Evolutionary conservation across 2,113 vertebrate species (phyloP), one percentile per base, ranked within the genome.

Genomic region (Rhinolophus sinicus): DNA sequence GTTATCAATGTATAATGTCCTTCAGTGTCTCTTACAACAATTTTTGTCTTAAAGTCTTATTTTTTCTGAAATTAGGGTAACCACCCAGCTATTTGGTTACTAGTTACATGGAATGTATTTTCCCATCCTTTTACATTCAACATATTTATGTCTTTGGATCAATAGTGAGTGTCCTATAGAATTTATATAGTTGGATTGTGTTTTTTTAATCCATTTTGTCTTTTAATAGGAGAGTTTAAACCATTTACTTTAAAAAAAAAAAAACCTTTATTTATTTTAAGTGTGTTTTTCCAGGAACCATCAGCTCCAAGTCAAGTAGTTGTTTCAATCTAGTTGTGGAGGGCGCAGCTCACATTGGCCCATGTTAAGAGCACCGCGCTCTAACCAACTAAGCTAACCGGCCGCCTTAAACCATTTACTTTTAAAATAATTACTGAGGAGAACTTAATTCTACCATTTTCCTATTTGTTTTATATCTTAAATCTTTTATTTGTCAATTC

Each of bases 1-100:
- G 8, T 58, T 80, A 80, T 26, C 52, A 80, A 26, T 26, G 52
- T 80, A 35, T 26, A 16, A 56, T 38, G 76, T 80, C 52, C n/a
- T 13, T 73, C 19, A 33, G 6, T 83, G 33, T 87, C 40, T 89
- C 87, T 60, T 87, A 33, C 14, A 75, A 88, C 33, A 22, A 78
- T 56, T 78, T 35, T 52, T 64, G 58, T 89, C 33, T 35, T 76
- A 35, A 47, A 13, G 56, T 76, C 33, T 90, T 78, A 15, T 54
- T 54, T 65, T 65, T 65, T 65, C 30, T 83, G 60, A 78, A 78
- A 67, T 30, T 89, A 38, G 26, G n/a, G 26, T 54, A 90, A 73
- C 7, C 18, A 77, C 72, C 44, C 2, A 28, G 40, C 18, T 54
- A 19, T 54, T 38, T 78, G 30, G 12, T 88, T 60, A 33, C 38